Evolutionary conservation across 1,140 invertebrate genomes (phyloP), one percentile per base, ranked within the genome.

Genomic region (Luehdorfia chinensis): DNA sequence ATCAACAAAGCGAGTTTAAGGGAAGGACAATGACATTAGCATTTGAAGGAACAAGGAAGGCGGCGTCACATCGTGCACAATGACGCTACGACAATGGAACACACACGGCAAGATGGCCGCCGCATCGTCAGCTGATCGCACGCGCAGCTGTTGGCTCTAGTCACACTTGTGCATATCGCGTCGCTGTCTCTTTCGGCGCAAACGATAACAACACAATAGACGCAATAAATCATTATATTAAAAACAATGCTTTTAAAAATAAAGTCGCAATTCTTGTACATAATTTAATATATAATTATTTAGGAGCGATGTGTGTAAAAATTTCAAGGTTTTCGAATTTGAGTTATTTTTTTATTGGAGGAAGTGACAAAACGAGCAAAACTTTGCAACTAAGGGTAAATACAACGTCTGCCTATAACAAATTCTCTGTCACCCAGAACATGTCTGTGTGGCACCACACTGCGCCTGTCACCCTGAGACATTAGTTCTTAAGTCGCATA

Each of bases 51-150:
- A 74, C 61, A 60, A 66, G 70, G 62, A 75, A 74, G 50, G 68
- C 61, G 74, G 67, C 79, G 77, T 83, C 77, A 81, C 68, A 63
- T 63, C 59, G 56, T 53, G 61, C 55, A 77, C 69, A 76, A 73
- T 84, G 79, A 84, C 79, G 81, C 75, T 70, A 50, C 70, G 61
- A 75, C 67, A 75, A 70, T 68, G 52, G 66, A 68, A 50, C 66
- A 70, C 70, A 66, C 71, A 74, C 63, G 62, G 65, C 77, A 84
- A 85, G 73, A 85, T 85, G 81, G 81, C 81, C 60, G 74, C 65
- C 75, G 69, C 57, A 44, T 59, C 74, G 79, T 85, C 81, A 85
- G 81, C 81, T 85, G 81, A 85, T 83, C 56, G 74, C 72, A 69
- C 55, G 56, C 59, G 48, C 53, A 45, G 51, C 58, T 59, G 56